Evolutionary conservation across 1,140 invertebrate genomes (phyloP), one percentile per base, ranked within the genome.

Genomic region (Heliconius melpomene): DNA sequence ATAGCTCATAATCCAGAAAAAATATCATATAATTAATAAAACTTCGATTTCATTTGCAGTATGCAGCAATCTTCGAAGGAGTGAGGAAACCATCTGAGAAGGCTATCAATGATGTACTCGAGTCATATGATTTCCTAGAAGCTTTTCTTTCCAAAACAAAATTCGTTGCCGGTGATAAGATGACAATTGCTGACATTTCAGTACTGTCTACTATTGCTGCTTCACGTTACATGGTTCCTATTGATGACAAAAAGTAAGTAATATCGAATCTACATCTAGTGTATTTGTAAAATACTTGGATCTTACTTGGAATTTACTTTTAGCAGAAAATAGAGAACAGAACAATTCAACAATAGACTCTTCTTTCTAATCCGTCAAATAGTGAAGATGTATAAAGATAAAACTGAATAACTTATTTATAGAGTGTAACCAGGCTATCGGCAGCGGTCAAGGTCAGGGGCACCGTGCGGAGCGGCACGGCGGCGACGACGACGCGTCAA

Each of bases 81-180:
- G 36, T 77, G 11, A 83, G 73, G 23, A 82, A 79, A 23, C n/a
- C 96, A 95, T 87, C 94, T 93, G n/a, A 87, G 13, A 95, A 95
- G 29, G 96, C 96, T 71, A 84, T 95, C 71, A 94, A 95, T 50
- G 96, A 95, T 79, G 89, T 97, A 16, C 93, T 95, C 29, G 91
- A 96, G n/a, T 95, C 95, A 6, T 94, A 97, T 60, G 90, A 90
- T 6, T 96, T 96, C 80, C 86, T 97, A 2, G 95, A 97, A 77
- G 95, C 89, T 6, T 96, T 97, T 85, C 89, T 97, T 29, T 95
- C 95, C 70, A 94, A 91, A 2, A 90, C 95, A 29, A 93, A 95
- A n/a, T 97, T 95, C 82, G 95, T 94, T 20, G 88, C 86, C 2
- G 81, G 78, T 5, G 81, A 90, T 26, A 60, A 75, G 6, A 83